Evolutionary conservation across 1,140 invertebrate genomes (phyloP).

Genomic region (Kradibia gibbosae): DNA sequence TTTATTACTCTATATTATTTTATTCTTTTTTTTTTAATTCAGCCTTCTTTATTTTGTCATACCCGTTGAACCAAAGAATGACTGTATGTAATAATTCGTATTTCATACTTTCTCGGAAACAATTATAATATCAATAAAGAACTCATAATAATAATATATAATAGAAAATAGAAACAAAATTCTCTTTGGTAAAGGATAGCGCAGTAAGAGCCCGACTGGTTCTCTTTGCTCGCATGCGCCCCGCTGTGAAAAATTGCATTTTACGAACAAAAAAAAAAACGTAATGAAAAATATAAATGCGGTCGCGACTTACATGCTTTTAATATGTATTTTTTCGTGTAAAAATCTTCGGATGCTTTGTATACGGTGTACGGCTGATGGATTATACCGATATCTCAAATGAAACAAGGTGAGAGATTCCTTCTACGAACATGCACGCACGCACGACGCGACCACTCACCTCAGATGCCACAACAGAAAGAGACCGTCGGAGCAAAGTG

Average conservation of each 20-base stretch:
- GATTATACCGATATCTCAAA: not conserved
- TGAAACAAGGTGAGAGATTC: not conserved
- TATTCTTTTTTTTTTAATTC: too few species aligned
- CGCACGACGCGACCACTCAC: slow-evolving; percentile 70
- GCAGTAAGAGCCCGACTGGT: slow-evolving; percentile 27
- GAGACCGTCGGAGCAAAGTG: slow-evolving; percentile 68
- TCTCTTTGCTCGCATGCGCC: not conserved
- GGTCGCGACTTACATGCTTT: not conserved
- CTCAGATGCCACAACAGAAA: slow-evolving; percentile 76
- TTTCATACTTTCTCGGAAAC: too few species aligned
- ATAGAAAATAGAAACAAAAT: too few species aligned
- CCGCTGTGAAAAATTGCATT: not conserved
- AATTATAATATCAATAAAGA: too few species aligned
- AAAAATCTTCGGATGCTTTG: not conserved
- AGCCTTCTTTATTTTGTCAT: too few species aligned
- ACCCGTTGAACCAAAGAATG: too few species aligned
- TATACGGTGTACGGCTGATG: not conserved
- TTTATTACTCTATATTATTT: too few species aligned
- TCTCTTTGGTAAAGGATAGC: not conserved
- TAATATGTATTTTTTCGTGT: not conserved
- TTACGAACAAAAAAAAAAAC: not conserved
- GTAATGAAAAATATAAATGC: not conserved
- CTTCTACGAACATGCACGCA: not conserved
- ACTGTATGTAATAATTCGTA: too few species aligned
- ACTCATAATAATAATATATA: too few species aligned